Evolutionary conservation across 2,797 vertebrate species (phyloP), one percentile per base, ranked within the genome.

Genomic region (Sebastes oblongus): DNA sequence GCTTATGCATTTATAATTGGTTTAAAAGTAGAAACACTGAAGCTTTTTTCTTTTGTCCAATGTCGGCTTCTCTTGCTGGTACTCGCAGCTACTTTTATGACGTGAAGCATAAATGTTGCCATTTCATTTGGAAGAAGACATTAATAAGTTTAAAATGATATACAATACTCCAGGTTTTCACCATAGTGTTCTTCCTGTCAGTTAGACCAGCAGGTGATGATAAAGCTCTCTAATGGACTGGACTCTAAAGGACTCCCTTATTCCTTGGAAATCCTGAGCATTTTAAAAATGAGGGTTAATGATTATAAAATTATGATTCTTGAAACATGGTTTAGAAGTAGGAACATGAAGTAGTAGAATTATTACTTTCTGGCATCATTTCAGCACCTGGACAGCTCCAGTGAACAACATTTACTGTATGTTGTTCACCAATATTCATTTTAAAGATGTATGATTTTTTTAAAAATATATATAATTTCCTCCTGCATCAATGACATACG

Each of bases 381-480:
- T 87, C 85, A 87, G 82, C 80, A 80, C 78, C 46, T 2, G 83
- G 82, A 85, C 80, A 81, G 81, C 80, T 81, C 75, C 11, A 18
- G 3, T 25, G 8, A 3, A n/a, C 8, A 3, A n/a, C 8, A 4
- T 56, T n/a, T 22, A 24, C 18, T 66, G 0, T n/a, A 25, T 30
- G 25, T 24, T 36, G 42, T 34, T 50, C n/a, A 32, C n/a, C 27
- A 25, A 4, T 20, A 30, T 11, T 22, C 1, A 4, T 25, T 29
- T 22, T 22, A 39, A 62, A 27, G 18, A 60, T 27, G 3, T 16
- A 46, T 59, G 10, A 10, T 59, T 71, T 25, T 71, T 71, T 50
- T 1, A 18, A 25, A 46, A 22, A 46, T 14, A 1, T 14, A 1
- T 14, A 67, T 52, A 30, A 32, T 22, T n/a, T 22, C 18, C 62